Percentiles rank a stretch among this genome's conserved stretches.
phyloP scores from a whole-genome alignment of 2,888 invertebrate species.

The Rhagophthalmus giganteus region DNA sequence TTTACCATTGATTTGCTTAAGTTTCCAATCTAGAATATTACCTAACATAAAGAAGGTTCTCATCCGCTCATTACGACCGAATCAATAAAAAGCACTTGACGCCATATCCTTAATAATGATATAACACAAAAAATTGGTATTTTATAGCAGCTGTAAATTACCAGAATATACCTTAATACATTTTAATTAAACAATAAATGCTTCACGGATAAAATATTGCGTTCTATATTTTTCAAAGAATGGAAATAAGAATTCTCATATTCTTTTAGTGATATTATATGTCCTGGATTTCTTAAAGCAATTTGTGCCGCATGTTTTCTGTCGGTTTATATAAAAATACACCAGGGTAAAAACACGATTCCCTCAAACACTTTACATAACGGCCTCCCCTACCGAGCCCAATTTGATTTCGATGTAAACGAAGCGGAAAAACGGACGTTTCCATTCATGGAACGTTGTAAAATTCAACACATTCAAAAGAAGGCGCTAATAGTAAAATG shows the following conservation, averaged over 20 bases:
- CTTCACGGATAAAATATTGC: neutral
- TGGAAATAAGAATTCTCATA: slow-evolving; percentile 13
- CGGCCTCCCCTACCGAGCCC: slow-evolving; percentile 30
- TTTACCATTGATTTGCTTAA: neutral
- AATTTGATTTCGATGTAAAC: slow-evolving; percentile 31
- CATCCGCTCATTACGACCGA: no score
- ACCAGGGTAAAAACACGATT: slow-evolving; percentile 30
- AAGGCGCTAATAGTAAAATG: slow-evolving; percentile 25
- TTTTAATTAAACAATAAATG: slow-evolving; percentile 8
- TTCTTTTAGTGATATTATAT: slow-evolving; percentile 19
- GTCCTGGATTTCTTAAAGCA: slow-evolving; percentile 28
- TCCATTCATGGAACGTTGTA: slow-evolving; percentile 30
- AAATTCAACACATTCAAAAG: slow-evolving; percentile 29
- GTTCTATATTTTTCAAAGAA: neutral
- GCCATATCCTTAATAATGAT: slow-evolving; percentile 3
- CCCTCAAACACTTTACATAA: slow-evolving; percentile 32
- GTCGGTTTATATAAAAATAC: slow-evolving; percentile 33
- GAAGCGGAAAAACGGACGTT: slow-evolving; percentile 31
- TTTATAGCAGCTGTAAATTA: slow-evolving; percentile 7
- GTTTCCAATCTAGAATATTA: neutral
- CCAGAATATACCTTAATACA: slow-evolving; percentile 5
- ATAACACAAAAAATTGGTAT: slow-evolving; percentile 6
- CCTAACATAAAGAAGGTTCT: no score
- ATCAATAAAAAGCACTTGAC: no score
- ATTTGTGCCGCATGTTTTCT: slow-evolving; percentile 30